Evolutionary conservation across 2,113 vertebrate species (phyloP).

Genomic region (Gallinago media): DNA sequence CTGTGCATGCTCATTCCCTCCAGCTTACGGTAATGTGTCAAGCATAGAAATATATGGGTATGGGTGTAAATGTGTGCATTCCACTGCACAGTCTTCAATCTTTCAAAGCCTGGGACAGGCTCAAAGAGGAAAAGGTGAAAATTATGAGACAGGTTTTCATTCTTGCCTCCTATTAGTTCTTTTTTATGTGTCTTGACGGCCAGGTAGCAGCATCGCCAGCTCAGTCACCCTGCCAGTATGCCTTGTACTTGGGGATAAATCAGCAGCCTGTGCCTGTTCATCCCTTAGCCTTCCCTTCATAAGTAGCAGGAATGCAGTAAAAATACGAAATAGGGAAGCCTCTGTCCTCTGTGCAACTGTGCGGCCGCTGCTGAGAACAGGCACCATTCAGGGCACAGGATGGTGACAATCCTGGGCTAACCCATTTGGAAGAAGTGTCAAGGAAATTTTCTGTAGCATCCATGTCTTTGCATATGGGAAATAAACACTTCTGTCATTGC

Average conservation of each 20-base stretch:
- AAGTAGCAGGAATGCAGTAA: background rate
- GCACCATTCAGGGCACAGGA: background rate
- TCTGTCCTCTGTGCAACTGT: constrained; percentile 44
- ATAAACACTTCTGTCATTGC: background rate
- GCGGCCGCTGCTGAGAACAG: constrained; percentile 5
- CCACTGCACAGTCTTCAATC: background rate
- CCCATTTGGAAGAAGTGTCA: background rate
- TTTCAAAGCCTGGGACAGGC: background rate
- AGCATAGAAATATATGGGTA: background rate
- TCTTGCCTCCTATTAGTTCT: background rate
- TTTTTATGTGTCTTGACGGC: background rate
- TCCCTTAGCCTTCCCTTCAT: background rate
- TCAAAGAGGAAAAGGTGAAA: background rate
- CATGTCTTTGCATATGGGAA: background rate
- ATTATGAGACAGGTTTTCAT: background rate
- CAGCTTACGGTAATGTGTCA: background rate
- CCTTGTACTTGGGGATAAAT: constrained; percentile 7
- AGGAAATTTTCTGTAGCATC: background rate
- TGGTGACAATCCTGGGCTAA: constrained; percentile 11
- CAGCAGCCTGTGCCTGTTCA: constrained; percentile 12
- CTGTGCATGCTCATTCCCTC: background rate
- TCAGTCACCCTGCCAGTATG: background rate
- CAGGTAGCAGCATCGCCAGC: constrained; percentile 10
- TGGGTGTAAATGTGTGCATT: background rate
- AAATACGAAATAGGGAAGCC: constrained; percentile 40